Evolutionary conservation across 1,140 invertebrate genomes (phyloP), one percentile per base, ranked within the genome.

Genomic region (Propsilocerus akamusi): DNA sequence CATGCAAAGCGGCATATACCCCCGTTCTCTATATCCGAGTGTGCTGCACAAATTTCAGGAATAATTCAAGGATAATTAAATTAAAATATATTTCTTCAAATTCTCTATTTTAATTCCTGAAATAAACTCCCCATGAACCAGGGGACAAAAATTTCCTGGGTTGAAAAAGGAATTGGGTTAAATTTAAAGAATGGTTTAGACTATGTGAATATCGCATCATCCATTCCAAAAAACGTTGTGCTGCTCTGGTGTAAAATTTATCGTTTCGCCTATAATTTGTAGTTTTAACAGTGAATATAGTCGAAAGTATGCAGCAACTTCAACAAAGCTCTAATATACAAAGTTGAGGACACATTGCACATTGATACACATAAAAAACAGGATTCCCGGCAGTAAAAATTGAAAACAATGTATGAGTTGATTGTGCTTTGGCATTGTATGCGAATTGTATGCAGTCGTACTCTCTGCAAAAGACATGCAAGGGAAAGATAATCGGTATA

Each of bases 21-120:
- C n/a, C n/a, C n/a, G n/a, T n/a, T n/a, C n/a, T n/a, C n/a, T n/a
- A n/a, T n/a, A n/a, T 41, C 34, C 12, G 14, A 41, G 17, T 41
- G 4, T 3, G 12, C 17, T n/a, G 10, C 8, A 20, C 17, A 41
- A 41, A 41, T 41, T 41, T 20, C 34, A 17, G 14, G n/a, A n/a
- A n/a, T n/a, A n/a, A n/a, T n/a, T n/a, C n/a, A 41, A n/a, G 34
- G 34, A 41, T 41, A 41, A 41, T 41, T 41, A 41, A 41, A 41
- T 41, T 41, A 41, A 41, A 41, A 41, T 41, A 41, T 41, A 20
- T 41, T 10, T 41, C 17, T 41, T 41, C n/a, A n/a, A n/a, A n/a
- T n/a, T 14, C 34, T 41, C 32, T 37, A 14, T 41, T 20, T 30
- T 41, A 20, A 5, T 41, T n/a, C 14, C 5, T 41, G 8, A 6